These are phyloP conservation scores for Telenomus remus DNA, from an alignment of 1,140 invertebrate genomes.

Conservation along the genomic window DNA sequence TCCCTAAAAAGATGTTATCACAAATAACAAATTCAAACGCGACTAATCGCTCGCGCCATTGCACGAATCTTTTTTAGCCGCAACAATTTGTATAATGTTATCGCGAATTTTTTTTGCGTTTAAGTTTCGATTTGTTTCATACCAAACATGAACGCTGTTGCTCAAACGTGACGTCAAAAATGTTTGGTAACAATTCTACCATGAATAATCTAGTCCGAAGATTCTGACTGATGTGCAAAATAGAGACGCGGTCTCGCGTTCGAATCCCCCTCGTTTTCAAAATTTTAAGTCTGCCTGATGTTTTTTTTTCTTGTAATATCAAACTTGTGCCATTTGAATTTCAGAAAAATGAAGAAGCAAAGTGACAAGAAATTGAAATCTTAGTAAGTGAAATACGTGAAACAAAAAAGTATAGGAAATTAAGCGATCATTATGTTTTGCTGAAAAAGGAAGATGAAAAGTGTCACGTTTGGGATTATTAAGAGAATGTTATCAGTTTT, in stretches of 20 bases:
- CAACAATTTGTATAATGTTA: conserved; percentile 52
- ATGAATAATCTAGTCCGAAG: conserved; percentile 66
- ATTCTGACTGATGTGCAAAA: conserved; percentile 59
- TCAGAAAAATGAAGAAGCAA: conserved; percentile 28
- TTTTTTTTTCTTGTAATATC: conserved; percentile 26
- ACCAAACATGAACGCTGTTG: conserved; percentile 55
- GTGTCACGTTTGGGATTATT: conserved; percentile 60
- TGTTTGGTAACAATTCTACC: conserved; percentile 57
- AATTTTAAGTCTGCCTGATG: conserved; percentile 14
- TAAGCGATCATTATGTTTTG: conserved; percentile 26
- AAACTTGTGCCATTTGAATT: conserved; percentile 62
- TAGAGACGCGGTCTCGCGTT: conserved; percentile 47
- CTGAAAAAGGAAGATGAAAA: conserved; percentile 40
- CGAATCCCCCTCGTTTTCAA: conserved; percentile 23
- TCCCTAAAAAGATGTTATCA: neutral
- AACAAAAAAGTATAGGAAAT: conserved; percentile 8
- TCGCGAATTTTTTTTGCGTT: conserved; percentile 59
- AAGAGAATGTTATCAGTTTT: conserved; percentile 31
- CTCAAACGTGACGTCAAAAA: conserved; percentile 39
- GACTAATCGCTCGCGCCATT: conserved; percentile 19
- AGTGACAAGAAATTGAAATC: conserved; percentile 2
- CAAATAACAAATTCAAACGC: conserved; percentile 22
- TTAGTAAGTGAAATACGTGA: conserved; percentile 13
- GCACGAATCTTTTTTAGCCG: conserved; percentile 38
- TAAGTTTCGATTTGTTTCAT: conserved; percentile 54